A percentile compares a stretch with the other conserved stretches of the same genome.
These are phyloP conservation scores for Scaptomyza cyrtandrae DNA, from an alignment of 2,888 invertebrate species.

Conservation along the genomic window DNA sequence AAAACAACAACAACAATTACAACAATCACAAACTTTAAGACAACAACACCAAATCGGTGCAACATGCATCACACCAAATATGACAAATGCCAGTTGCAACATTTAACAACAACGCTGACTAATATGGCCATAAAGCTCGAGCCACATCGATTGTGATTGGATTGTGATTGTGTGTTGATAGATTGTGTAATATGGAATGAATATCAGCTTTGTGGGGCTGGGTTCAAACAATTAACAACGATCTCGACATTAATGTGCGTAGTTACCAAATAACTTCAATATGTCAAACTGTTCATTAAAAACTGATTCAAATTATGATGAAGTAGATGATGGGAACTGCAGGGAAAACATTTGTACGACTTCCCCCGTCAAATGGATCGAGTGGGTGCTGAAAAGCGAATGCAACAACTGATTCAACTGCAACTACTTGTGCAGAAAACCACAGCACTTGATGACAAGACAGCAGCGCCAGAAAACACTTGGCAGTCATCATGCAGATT, in stretches of 20 bases:
- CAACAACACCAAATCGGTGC: conserved; percentile 61
- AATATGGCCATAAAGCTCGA: conserved; percentile 61
- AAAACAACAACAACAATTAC: conserved; percentile 29
- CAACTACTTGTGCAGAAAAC: conserved; percentile 19
- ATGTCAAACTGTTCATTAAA: conserved; percentile 23
- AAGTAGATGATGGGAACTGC: conserved; percentile 4
- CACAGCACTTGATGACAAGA: conserved; percentile 43
- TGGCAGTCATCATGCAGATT: conserved; percentile 9
- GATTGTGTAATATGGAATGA: conserved; percentile 64
- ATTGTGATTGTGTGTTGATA: conserved; percentile 15
- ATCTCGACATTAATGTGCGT: conserved; percentile 41
- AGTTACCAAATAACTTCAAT: conserved; percentile 30
- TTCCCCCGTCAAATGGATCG: conserved; percentile 32
- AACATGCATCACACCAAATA: conserved; percentile 73
- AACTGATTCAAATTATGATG: conserved; percentile 43
- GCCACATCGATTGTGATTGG: conserved; percentile 39
- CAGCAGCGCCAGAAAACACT: conserved; percentile 8
- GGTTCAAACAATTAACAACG: conserved; percentile 45
- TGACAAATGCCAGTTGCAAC: conserved; percentile 79
- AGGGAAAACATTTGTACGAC: conserved; percentile 57
- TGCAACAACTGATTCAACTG: conserved; percentile 3
- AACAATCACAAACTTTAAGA: conserved; percentile 10
- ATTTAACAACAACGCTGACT: conserved; percentile 53
- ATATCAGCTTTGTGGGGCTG: conserved; percentile 47
- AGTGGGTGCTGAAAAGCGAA: conserved; percentile 16